Conservation (phyloP, 1,140 invertebrate species). For the Anagrus nilaparvatae region DNA sequence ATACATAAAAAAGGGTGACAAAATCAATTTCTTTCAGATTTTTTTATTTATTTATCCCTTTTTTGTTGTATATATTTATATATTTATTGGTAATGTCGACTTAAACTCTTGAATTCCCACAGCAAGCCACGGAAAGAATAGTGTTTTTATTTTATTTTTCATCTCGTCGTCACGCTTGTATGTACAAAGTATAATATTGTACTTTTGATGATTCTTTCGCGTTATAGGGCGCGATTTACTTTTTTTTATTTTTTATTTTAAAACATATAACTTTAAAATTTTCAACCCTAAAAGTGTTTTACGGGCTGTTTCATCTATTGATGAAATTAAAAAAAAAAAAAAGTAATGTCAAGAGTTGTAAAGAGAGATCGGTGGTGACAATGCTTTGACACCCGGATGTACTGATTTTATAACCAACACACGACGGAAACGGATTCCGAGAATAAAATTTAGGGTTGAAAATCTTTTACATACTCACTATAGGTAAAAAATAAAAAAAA, state of each 20-base stretch:
- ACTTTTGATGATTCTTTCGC: too few species aligned
- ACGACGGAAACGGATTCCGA: conserved; percentile 40
- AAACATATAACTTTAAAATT: conserved; percentile 39
- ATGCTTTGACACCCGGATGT: conserved; percentile 42
- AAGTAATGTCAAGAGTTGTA: background rate
- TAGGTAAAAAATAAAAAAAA: conserved; percentile 4
- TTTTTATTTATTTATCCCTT: too few species aligned
- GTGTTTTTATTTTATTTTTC: background rate
- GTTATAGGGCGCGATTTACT: conserved; percentile 24
- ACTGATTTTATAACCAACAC: conserved; percentile 42
- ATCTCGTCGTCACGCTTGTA: conserved; percentile 28
- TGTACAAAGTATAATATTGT: too few species aligned
- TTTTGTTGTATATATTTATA: too few species aligned
- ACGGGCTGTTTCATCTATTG: conserved; percentile 41
- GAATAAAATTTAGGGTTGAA: conserved; percentile 39
- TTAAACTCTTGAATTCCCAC: conserved; percentile 31
- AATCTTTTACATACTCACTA: conserved; percentile 14
- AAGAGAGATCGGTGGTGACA: conserved; percentile 24
- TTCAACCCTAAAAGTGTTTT: conserved; percentile 44
- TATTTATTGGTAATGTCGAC: too few species aligned
- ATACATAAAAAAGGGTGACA: conserved; percentile 19
- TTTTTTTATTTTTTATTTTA: too few species aligned
- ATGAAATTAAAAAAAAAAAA: conserved; percentile 42
- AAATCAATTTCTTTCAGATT: conserved; percentile 25
- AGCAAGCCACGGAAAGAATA: conserved; percentile 17